phyloP scores from a whole-genome alignment of 2,888 invertebrate genomes.

The Zaprionus obscuricornis region DNA sequence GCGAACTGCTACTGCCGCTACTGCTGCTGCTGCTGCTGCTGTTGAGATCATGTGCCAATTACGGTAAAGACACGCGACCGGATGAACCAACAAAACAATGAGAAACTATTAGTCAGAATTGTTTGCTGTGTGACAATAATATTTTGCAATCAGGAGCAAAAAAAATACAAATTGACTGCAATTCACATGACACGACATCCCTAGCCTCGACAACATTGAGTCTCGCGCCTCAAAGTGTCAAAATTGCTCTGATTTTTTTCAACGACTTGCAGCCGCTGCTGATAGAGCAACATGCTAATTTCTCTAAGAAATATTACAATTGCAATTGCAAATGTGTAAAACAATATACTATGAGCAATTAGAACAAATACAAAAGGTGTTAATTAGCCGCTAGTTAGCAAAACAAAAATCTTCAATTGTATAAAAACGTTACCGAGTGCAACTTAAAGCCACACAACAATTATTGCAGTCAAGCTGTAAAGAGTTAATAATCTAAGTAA shows the following conservation, averaged over 20 bases:
- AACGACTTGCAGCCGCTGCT: constrained; percentile 6
- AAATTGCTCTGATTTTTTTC: constrained; percentile 43
- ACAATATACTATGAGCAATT: constrained; percentile 56
- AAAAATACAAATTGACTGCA: constrained; percentile 18
- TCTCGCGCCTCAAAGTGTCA: constrained; percentile 21
- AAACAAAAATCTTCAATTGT: constrained; percentile 41
- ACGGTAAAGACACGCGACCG: constrained; percentile 59
- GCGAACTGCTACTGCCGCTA: too few relatives aligned
- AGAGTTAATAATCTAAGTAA: constrained; percentile 1
- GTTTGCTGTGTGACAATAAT: constrained; percentile 32
- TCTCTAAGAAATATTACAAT: constrained; percentile 27
- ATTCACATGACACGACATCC: constrained; percentile 58
- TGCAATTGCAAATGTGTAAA: constrained; percentile 48
- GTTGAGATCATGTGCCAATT: constrained; percentile 59
- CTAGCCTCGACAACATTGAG: constrained; percentile 11
- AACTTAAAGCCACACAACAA: constrained; percentile 42
- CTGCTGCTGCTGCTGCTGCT: too few relatives aligned
- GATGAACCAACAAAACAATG: constrained; percentile 15
- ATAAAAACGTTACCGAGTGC: constrained; percentile 47
- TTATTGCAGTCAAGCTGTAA: constrained; percentile 24
- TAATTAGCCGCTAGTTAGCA: constrained; percentile 40
- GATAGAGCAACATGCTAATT: constrained; percentile 54
- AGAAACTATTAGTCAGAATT: constrained; percentile 45
- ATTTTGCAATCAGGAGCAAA: background rate
- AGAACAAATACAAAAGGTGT: constrained; percentile 48